Conservation (phyloP, 2,113 vertebrate species). For the Psettodes erumei region DNA sequence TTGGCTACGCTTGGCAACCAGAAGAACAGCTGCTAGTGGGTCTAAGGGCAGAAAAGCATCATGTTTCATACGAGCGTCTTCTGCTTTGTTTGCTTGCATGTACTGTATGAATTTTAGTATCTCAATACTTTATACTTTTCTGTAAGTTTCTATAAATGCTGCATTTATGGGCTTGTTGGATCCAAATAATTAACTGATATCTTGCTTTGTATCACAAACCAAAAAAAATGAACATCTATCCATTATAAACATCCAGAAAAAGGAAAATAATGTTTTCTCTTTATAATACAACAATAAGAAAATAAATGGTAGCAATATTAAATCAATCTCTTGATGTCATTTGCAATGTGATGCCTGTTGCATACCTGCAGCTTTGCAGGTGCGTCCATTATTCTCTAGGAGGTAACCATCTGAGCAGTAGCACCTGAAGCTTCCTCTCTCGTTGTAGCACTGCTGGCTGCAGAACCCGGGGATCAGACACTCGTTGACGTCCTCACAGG, state of each 20-base stretch:
- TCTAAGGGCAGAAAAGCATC: slow-evolving; percentile 48
- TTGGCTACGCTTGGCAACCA: slow-evolving; percentile 74
- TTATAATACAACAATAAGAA: too few species aligned
- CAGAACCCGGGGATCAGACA: slow-evolving; percentile 80
- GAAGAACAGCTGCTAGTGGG: slow-evolving; percentile 62
- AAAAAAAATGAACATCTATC: not conserved
- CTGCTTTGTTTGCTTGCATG: slow-evolving; percentile 5
- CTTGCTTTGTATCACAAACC: not conserved
- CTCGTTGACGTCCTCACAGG: slow-evolving; percentile 79
- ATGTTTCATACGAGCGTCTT: not conserved
- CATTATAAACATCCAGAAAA: not conserved
- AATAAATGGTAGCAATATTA: too few species aligned
- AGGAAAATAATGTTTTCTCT: not conserved
- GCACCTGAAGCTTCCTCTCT: slow-evolving; percentile 79
- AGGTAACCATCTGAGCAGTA: slow-evolving; percentile 77
- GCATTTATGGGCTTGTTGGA: not conserved
- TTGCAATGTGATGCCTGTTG: not conserved
- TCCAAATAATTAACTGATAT: not conserved
- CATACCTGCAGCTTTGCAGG: slow-evolving; percentile 75
- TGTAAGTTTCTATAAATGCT: not conserved
- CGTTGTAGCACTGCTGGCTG: slow-evolving; percentile 80
- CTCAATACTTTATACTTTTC: not conserved
- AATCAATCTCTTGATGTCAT: too few species aligned
- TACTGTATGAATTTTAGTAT: not conserved
- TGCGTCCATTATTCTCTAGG: slow-evolving; percentile 76